A percentile compares a stretch with the other conserved stretches of the same genome.
phyloP scores from a whole-genome alignment of 2,113 vertebrate genomes.

The Zosterops lateralis region DNA sequence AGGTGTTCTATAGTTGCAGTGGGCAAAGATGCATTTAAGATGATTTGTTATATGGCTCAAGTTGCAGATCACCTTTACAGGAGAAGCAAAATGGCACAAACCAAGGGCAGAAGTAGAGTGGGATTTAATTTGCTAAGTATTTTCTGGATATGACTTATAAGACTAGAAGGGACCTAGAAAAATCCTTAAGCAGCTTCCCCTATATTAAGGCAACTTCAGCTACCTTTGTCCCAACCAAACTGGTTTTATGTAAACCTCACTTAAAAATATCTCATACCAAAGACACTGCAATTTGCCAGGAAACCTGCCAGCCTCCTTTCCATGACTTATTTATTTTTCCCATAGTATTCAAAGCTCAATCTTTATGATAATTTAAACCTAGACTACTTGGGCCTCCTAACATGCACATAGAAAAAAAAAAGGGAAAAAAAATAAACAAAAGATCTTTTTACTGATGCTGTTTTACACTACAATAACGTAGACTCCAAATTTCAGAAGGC shows the following conservation, averaged over 20 bases:
- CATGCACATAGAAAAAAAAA: accelerated
- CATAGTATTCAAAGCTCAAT: background rate
- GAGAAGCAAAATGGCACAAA: background rate
- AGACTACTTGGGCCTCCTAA: background rate
- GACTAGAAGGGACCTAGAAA: background rate
- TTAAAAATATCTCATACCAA: background rate
- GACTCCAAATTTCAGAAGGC: too few species aligned
- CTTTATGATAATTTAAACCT: background rate
- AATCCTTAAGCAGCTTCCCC: background rate
- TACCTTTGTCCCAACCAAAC: background rate
- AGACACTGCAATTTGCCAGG: background rate
- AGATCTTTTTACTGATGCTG: too few species aligned
- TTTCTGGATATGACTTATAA: background rate
- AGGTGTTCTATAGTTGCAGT: background rate
- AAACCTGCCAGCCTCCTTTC: background rate
- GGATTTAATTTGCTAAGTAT: background rate
- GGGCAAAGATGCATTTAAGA: background rate
- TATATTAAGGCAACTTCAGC: background rate
- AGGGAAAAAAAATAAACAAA: too few species aligned
- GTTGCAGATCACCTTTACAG: background rate
- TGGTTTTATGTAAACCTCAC: background rate
- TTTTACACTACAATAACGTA: too few species aligned
- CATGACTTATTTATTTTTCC: background rate
- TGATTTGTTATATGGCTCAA: background rate
- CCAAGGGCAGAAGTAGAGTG: background rate